phyloP scores from a whole-genome alignment of 2,113 vertebrate species.

The Tachuris rubrigastra region DNA sequence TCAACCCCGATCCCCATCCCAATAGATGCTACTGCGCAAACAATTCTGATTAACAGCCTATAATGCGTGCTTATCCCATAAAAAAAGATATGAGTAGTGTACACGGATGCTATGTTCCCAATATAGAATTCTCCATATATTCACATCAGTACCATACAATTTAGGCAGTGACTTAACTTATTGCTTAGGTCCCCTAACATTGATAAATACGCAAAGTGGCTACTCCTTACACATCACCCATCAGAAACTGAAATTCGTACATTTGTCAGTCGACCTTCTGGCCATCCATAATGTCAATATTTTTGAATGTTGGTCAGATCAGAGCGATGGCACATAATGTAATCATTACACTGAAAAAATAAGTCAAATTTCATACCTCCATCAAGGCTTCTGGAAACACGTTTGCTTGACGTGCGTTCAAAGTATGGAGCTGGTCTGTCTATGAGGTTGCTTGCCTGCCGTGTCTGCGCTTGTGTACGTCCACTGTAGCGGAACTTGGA shows the following conservation, averaged over 20 bases:
- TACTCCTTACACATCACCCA: background rate
- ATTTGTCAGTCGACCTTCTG: background rate
- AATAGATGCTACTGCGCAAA: background rate
- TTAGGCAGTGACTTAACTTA: background rate
- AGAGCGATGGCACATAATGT: background rate
- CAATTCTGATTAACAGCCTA: background rate
- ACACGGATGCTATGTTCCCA: background rate
- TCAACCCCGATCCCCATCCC: background rate
- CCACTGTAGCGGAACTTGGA: slow-evolving; percentile 91
- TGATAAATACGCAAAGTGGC: background rate
- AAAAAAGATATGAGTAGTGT: background rate
- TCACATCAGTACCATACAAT: background rate
- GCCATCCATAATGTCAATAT: accelerated
- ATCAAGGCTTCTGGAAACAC: slow-evolving; percentile 83
- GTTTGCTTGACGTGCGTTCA: slow-evolving; percentile 83
- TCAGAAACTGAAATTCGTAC: background rate
- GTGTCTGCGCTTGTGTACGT: slow-evolving; percentile 84
- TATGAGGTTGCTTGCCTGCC: slow-evolving; percentile 85
- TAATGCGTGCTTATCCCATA: background rate
- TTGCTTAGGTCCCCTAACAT: background rate
- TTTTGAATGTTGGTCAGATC: background rate
- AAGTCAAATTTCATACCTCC: slow-evolving; percentile 69
- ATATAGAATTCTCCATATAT: background rate
- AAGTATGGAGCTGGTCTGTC: slow-evolving; percentile 84
- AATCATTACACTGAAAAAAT: background rate